Base-by-base conservation (phyloP, 1,140 invertebrate species). In the Drosophila prosaltans region DNA sequence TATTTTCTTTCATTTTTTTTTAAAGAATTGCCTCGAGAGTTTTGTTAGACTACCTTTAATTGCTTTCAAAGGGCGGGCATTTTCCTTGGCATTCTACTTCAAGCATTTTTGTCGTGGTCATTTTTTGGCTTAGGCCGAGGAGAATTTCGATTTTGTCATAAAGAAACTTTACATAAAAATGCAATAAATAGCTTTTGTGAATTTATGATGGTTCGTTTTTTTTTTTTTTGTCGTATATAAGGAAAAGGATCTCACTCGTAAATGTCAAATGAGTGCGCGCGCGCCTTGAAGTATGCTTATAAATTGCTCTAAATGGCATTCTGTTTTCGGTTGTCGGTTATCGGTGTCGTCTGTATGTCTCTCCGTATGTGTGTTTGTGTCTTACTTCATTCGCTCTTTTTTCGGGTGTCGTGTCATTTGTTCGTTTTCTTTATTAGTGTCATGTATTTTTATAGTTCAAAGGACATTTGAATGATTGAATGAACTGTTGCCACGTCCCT, bases 371-470 rank as follows among this genome's bases (percentile, higher is more conserved):
- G 3, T 36, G 32, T 36, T 1, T 36, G 32, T 36, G 6, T 36
- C 32, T 36, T 36, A 36, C 32, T 36, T 36, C 32, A 1, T 36
- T 36, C 32, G 32, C 32, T 36, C 36, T 55, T n/a, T 51, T 60
- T 59, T 21, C 65, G 69, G 65, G 84, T 88, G 83, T 90, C 77
- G 88, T 91, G 83, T 84, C 88, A 91, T 91, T 91, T 90, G 83
- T 89, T 91, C 88, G 89, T 90, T 90, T 89, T 91, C 90, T 91
- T 91, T 91, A 91, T 91, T 91, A 91, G 90, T 91, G 90, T 90
- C 90, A 91, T 91, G 90, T 91, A 91, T 91, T 91, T 91, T 91
- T 91, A 91, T 91, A 91, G 90, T 91, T 91, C 90, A 91, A 91
- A 91, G 90, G 90, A 91, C 90, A 91, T 91, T 91, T 91, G 90